A percentile compares a stretch with the other conserved stretches of the same genome.
Evolutionary conservation across 2,888 invertebrate genomes (phyloP).

Genomic region (Dyspetes luteomarginatus): DNA sequence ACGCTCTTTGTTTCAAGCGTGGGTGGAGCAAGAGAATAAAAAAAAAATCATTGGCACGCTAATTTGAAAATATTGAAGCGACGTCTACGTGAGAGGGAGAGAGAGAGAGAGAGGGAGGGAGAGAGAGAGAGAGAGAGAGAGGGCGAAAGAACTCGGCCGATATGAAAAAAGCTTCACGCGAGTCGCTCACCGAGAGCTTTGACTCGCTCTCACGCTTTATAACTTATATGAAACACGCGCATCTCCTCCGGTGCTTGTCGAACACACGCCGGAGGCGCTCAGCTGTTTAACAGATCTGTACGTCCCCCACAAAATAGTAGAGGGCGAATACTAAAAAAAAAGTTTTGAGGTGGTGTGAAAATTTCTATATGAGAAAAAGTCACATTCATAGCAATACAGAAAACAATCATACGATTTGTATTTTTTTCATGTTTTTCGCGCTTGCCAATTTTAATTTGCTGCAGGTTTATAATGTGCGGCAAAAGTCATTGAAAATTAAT

Average conservation of each 20-base stretch:
- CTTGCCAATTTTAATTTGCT: too few species aligned
- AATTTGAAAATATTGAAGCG: conserved; percentile 82
- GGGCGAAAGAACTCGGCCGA: conserved; percentile 6
- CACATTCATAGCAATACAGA: too few species aligned
- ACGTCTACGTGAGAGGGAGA: conserved; percentile 44
- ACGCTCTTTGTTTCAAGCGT: conserved; percentile 78
- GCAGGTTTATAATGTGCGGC: too few species aligned
- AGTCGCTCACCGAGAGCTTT: conserved; percentile 21
- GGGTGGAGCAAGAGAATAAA: conserved; percentile 49
- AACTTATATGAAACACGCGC: conserved; percentile 42
- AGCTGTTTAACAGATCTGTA: conserved; percentile 31
- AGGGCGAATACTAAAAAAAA: not conserved
- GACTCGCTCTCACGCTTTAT: conserved; percentile 32
- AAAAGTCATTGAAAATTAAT: too few species aligned
- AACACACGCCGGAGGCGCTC: not conserved
- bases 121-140: conserved; percentile 20
- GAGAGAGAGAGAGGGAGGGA: too few species aligned
- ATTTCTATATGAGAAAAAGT: too few species aligned
- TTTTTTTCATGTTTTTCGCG: too few species aligned
- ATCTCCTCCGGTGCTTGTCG: conserved; percentile 1
- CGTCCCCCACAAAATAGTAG: not conserved
- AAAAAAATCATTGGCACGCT: conserved; percentile 79
- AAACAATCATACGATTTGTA: too few species aligned
- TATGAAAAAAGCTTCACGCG: conserved; percentile 55
- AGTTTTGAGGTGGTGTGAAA: not conserved